Conservation (phyloP, 1,140 invertebrate genomes). For the Drosophila cardini region DNA sequence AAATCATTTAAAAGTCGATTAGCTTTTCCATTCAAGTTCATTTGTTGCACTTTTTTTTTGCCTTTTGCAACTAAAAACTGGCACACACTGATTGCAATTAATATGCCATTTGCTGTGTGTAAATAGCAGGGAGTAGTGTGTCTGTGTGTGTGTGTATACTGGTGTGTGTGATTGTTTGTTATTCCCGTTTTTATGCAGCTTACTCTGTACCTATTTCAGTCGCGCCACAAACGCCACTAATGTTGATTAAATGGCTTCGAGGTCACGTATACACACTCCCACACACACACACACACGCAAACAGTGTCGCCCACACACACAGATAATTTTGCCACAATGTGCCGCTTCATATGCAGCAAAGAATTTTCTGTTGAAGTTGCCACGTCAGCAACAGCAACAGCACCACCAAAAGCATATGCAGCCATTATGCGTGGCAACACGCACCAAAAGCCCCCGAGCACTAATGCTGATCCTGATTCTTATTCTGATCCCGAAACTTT, state of each 20-base stretch:
- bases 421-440: conserved; percentile 32
- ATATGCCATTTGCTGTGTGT: conserved; percentile 59
- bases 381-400: conserved; percentile 6
- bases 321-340: conserved; percentile 36
- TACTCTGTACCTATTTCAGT: conserved; percentile 21
- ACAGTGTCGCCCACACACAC: not conserved
- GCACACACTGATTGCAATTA: conserved; percentile 60
- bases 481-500: conserved; percentile 4
- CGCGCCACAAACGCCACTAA: conserved; percentile 53
- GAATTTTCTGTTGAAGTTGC: conserved; percentile 8
- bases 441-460: conserved; percentile 5
- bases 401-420: conserved; percentile 19
- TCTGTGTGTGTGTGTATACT: conserved; percentile 1
- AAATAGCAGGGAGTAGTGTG: not conserved
- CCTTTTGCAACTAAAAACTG: conserved; percentile 41
- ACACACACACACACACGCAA: not conserved
- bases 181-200: conserved; percentile 9
- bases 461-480: conserved; percentile 16
- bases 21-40: conserved; percentile 62
- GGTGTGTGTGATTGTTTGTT: not conserved
- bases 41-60: conserved; percentile 45
- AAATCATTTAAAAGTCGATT: conserved; percentile 64
- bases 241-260: conserved; percentile 72
- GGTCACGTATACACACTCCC: conserved; percentile 49
- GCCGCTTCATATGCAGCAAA: conserved; percentile 21